Evolutionary conservation across 1,140 invertebrate genomes (phyloP).

Genomic region (Belonocnema kinseyi): DNA sequence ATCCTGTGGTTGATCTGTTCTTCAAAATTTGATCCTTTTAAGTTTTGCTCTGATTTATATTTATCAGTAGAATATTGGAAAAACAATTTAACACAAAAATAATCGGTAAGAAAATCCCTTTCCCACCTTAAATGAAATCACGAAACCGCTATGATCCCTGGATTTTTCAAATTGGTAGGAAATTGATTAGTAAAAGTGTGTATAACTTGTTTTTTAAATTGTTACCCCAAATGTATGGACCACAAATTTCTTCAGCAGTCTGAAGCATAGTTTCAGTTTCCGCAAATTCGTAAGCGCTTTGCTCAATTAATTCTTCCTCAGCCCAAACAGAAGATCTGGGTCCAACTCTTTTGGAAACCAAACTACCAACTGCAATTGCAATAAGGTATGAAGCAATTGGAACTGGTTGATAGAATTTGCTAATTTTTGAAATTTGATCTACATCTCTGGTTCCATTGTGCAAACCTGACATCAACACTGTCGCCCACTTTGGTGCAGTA

Average conservation of each 20-base stretch:
- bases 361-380: conserved; percentile 90
- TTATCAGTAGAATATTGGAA: no score
- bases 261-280: conserved; percentile 90
- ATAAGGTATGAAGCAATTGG: conserved; percentile 87
- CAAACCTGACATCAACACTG: conserved; percentile 93
- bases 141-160: no score
- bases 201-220: not conserved
- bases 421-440: conserved; percentile 67
- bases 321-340: conserved; percentile 91
- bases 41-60: no score
- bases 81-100: no score
- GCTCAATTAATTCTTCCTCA: conserved; percentile 90
- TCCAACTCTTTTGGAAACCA: conserved; percentile 87
- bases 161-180: not conserved
- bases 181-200: no score
- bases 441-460: conserved; percentile 72
- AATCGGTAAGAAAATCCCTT: not conserved
- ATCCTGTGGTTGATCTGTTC: no score
- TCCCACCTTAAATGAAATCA: no score
- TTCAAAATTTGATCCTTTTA: no score
- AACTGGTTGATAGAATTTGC: conserved; percentile 85
- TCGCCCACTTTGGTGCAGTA: conserved; percentile 84
- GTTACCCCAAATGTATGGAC: conserved; percentile 87
- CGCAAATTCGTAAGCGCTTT: conserved; percentile 90
- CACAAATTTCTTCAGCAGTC: conserved; percentile 88